Percentiles rank a stretch among this genome's conserved stretches.
Conservation (phyloP, 2,888 invertebrate species). For the Ophioninae sp. region DNA sequence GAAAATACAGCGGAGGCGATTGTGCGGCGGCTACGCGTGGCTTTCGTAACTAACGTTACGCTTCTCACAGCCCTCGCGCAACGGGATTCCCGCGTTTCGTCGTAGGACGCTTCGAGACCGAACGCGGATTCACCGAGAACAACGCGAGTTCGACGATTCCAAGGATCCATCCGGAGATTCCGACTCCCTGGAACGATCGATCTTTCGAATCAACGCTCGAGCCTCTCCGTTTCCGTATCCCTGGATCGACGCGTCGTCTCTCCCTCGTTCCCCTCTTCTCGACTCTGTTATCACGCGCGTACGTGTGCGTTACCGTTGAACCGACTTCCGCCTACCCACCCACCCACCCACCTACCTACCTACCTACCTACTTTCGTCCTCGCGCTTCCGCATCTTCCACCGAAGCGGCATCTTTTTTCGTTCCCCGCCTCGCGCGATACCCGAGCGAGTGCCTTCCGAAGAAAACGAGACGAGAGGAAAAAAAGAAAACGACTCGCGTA, state of each 20-base stretch:
- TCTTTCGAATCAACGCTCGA: neutral
- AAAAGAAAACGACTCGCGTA: neutral
- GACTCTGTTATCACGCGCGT: neutral
- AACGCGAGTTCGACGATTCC: too few species aligned
- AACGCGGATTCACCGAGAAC: too few species aligned
- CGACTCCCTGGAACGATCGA: neutral
- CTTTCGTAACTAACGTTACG: conserved; percentile 44
- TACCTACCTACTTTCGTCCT: conserved; percentile 76
- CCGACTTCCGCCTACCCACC: conserved; percentile 75
- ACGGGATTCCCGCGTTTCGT: conserved; percentile 31
- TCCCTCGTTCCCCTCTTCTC: conserved; percentile 24
- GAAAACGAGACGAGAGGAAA: neutral
- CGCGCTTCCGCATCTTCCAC: conserved; percentile 57
- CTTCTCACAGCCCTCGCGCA: neutral
- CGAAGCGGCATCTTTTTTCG: conserved; percentile 48
- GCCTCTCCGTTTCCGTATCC: neutral
- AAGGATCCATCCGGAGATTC: neutral
- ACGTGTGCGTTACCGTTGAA: conserved; percentile 77
- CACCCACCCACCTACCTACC: conserved; percentile 77
- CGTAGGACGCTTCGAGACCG: neutral
- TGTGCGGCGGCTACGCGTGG: conserved; percentile 45
- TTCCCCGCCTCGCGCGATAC: conserved; percentile 5
- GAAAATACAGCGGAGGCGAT: neutral
- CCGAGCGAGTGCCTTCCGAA: neutral
- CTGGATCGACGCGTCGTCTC: conserved; percentile 6